These are phyloP conservation scores for Mythimna loreyi DNA, from an alignment of 2,888 invertebrate species.

Conservation along the genomic window DNA sequence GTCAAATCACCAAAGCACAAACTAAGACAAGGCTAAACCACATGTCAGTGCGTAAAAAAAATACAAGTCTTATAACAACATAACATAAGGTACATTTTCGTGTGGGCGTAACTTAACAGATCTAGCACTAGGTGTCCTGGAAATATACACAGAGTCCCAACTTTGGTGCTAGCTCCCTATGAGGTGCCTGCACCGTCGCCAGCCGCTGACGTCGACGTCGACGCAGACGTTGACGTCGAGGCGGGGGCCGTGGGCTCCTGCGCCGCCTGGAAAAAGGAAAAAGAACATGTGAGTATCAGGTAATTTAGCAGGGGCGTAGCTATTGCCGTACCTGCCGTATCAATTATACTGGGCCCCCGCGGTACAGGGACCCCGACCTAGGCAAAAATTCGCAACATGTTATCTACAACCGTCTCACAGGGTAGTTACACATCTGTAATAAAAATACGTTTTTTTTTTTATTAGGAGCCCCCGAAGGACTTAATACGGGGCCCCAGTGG, in stretches of 20 bases:
- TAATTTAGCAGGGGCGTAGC: no score
- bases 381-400: no score
- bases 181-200: constrained; percentile 72
- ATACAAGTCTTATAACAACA: constrained; percentile 63
- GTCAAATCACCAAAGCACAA: background rate
- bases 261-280: constrained; percentile 82
- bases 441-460: no score
- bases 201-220: constrained; percentile 77
- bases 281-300: constrained; percentile 15
- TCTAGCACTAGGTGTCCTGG: constrained; percentile 65
- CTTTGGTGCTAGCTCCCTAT: constrained; percentile 57
- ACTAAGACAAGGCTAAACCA: constrained; percentile 9
- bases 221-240: constrained; percentile 75
- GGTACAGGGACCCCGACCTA: no score
- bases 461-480: no score
- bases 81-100: constrained; percentile 66
- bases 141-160: constrained; percentile 62
- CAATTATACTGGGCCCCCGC: no score
- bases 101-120: constrained; percentile 65
- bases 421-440: no score
- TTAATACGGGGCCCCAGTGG: no score
- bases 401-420: no score
- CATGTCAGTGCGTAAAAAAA: constrained; percentile 46
- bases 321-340: no score
- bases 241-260: constrained; percentile 80